A percentile compares a stretch with the other conserved stretches of the same genome.
Evolutionary conservation across 1,140 invertebrate species (phyloP).

Genomic region (Sycobia sp.): DNA sequence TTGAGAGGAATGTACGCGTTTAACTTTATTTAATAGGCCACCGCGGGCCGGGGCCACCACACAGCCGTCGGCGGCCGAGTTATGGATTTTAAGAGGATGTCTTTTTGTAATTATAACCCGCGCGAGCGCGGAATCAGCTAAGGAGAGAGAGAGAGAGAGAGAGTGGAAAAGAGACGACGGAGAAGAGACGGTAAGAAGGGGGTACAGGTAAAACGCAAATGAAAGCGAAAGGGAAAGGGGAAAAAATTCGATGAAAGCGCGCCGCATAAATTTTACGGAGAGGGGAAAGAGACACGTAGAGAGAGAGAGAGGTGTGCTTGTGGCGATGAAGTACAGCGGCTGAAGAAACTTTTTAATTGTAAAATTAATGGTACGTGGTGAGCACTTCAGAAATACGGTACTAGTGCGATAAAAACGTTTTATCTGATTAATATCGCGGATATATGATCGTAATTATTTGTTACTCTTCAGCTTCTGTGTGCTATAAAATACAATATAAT

Average conservation of each 20-base stretch:
- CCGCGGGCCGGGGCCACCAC: background rate
- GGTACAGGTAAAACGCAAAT: slow-evolving; percentile 34
- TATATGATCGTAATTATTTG: too few species aligned
- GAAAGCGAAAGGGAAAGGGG: slow-evolving; percentile 20
- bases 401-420: too few species aligned
- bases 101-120: slow-evolving; percentile 19
- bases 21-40: slow-evolving; percentile 28
- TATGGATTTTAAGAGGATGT: background rate
- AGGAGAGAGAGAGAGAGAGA: too few species aligned
- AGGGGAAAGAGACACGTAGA: slow-evolving; percentile 38
- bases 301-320: too few species aligned
- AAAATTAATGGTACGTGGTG: slow-evolving; percentile 19
- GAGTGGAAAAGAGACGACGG: background rate
- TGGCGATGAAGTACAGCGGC: too few species aligned
- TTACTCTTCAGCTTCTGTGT: too few species aligned
- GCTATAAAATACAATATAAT: too few species aligned
- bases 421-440: too few species aligned
- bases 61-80: background rate
- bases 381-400: too few species aligned
- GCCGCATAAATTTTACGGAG: slow-evolving; percentile 38
- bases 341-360: slow-evolving; percentile 39
- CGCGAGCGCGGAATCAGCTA: background rate
- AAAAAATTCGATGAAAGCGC: slow-evolving; percentile 29
- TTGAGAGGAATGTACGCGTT: slow-evolving; percentile 20
- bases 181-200: background rate